Evolutionary conservation across 92 coral and sea anemone genomes (phyloP).

Genomic region (Zoanthus solanderi): DNA sequence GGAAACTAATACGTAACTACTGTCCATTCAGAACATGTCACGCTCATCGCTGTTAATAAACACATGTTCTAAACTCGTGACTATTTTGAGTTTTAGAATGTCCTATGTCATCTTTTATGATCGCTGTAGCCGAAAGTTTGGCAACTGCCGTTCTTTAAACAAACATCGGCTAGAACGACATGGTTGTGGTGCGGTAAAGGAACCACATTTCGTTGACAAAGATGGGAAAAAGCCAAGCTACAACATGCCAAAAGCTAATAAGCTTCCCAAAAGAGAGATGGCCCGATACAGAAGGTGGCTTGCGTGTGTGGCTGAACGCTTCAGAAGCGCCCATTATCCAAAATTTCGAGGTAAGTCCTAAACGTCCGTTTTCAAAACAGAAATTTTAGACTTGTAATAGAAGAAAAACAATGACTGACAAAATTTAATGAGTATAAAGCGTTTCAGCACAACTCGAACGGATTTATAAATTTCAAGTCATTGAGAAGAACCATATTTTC

Average conservation of each 20-base stretch:
- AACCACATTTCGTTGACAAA: conserved; percentile 27
- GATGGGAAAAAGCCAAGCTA: conserved; percentile 10
- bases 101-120: conserved; percentile 28
- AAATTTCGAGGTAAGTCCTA: conserved; percentile 31
- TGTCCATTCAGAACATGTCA: not conserved
- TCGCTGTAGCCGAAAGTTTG: conserved; percentile 38
- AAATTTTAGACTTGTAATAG: not conserved
- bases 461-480: not conserved
- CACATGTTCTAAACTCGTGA: not conserved
- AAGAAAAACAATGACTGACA: not conserved
- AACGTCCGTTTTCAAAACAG: not conserved
- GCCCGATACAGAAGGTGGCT: conserved; percentile 24
- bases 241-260: conserved; percentile 15
- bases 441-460: not conserved
- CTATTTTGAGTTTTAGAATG: conserved; percentile 22
- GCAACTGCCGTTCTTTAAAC: conserved; percentile 30
- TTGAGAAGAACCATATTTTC: not conserved
- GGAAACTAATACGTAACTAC: not conserved
- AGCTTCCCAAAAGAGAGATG: conserved; percentile 35
- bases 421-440: not conserved
- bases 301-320: conserved; percentile 33
- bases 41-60: not conserved
- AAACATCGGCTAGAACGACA: conserved; percentile 41
- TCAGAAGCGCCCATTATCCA: conserved; percentile 38
- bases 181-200: conserved; percentile 17